phyloP scores from a whole-genome alignment of 2,888 invertebrate genomes.

The Scaptomyza flava region DNA sequence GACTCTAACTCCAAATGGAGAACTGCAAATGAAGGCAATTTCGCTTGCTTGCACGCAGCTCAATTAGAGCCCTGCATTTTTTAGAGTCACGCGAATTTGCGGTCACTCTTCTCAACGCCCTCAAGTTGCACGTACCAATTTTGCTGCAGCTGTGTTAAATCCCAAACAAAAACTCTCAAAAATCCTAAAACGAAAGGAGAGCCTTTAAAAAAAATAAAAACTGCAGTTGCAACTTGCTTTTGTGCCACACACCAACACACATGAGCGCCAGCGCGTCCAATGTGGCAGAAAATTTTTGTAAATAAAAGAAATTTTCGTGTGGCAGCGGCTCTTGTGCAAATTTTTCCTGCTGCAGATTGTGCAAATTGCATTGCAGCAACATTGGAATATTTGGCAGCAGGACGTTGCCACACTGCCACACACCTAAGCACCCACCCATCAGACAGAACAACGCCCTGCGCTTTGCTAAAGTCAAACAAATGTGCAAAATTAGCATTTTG shows the following conservation, averaged over 20 bases:
- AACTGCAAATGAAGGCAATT: slow-evolving; percentile 4
- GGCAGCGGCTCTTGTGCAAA: slow-evolving; percentile 27
- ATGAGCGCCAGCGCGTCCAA: slow-evolving; percentile 12
- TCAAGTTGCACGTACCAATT: slow-evolving; percentile 17
- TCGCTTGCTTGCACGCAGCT: slow-evolving; percentile 1
- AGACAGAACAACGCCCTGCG: neutral
- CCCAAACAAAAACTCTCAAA: neutral
- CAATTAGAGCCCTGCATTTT: neutral
- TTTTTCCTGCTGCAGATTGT: slow-evolving; percentile 21
- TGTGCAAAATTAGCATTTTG: slow-evolving; percentile 76
- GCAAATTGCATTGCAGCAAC: slow-evolving; percentile 58
- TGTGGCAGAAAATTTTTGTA: slow-evolving; percentile 55
- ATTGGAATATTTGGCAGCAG: slow-evolving; percentile 17
- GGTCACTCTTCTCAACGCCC: slow-evolving; percentile 18
- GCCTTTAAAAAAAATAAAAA: neutral
- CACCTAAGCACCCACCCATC: neutral
- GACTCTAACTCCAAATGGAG: neutral
- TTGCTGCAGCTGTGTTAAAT: neutral
- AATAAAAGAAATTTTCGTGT: slow-evolving; percentile 53
- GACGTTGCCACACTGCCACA: slow-evolving; percentile 1
- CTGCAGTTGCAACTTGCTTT: neutral
- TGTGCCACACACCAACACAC: slow-evolving; percentile 9
- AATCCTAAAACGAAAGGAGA: neutral
- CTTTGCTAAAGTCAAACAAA: slow-evolving; percentile 61
- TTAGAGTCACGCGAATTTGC: slow-evolving; percentile 15